Percentiles rank a stretch among this genome's conserved stretches.
phyloP scores from a whole-genome alignment of 2,113 vertebrate species.

The Eretmochelys imbricata region DNA sequence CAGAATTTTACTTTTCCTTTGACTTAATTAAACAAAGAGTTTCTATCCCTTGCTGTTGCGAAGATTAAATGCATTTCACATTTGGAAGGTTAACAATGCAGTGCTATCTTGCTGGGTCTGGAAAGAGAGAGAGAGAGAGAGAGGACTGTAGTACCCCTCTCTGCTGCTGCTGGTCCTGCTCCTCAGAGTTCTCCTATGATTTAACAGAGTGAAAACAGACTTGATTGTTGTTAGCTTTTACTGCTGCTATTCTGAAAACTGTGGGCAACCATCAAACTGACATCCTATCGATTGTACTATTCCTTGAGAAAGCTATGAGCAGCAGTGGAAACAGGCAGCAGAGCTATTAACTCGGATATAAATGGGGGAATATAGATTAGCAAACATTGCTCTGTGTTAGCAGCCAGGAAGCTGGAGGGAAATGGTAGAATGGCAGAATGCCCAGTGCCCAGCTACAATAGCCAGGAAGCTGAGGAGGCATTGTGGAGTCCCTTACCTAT shows the following conservation, averaged over 20 bases:
- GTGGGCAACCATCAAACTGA: neutral
- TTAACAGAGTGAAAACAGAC: neutral
- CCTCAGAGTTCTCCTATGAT: neutral
- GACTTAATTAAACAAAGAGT: neutral
- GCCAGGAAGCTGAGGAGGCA: neutral
- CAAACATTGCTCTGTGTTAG: neutral
- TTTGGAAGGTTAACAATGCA: neutral
- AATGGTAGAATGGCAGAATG: neutral
- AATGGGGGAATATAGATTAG: neutral
- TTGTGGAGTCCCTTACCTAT: neutral
- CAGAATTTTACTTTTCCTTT: neutral
- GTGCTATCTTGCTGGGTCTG: neutral
- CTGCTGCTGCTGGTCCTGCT: neutral
- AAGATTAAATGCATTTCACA: neutral
- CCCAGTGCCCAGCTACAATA: neutral
- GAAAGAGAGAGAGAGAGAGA: neutral
- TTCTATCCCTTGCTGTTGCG: neutral
- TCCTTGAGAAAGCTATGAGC: neutral
- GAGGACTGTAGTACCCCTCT: neutral
- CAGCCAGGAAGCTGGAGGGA: neutral
- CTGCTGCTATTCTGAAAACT: neutral
- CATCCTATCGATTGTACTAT: neutral
- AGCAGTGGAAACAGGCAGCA: neutral
- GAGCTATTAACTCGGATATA: neutral
- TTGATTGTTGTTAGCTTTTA: neutral